Evolutionary conservation across 2,113 vertebrate species (phyloP).

Genomic region (Mobula birostris): DNA sequence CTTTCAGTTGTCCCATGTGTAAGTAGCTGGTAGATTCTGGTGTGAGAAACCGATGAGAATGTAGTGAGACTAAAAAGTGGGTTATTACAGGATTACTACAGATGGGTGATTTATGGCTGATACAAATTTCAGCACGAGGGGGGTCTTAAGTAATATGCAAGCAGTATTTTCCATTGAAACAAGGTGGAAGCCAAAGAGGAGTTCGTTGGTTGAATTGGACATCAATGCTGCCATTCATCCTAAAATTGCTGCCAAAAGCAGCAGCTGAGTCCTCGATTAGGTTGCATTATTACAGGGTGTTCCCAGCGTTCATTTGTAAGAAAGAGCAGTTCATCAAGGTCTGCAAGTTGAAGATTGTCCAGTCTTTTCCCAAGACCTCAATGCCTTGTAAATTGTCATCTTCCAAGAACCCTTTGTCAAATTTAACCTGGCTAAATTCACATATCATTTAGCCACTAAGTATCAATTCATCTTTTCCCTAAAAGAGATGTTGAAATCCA

Average conservation of each 20-base stretch:
- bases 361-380: neutral
- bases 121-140: neutral
- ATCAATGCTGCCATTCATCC: neutral
- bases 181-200: neutral
- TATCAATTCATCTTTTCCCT: neutral
- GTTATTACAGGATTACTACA: too few relatives aligned
- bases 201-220: neutral
- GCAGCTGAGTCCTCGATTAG: neutral
- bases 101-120: too few relatives aligned
- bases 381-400: neutral
- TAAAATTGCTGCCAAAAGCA: neutral
- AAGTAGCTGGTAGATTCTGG: too few relatives aligned
- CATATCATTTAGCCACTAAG: neutral
- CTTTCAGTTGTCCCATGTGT: too few relatives aligned
- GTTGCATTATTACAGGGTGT: neutral
- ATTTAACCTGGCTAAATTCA: neutral
- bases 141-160: neutral
- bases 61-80: too few relatives aligned
- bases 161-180: neutral
- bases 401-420: neutral
- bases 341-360: neutral
- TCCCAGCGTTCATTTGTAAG: neutral
- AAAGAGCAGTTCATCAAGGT: neutral
- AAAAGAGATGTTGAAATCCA: neutral
- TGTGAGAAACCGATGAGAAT: too few relatives aligned